Base-by-base conservation (phyloP, 2,113 vertebrate species). In the Aptenodytes forsteri region DNA sequence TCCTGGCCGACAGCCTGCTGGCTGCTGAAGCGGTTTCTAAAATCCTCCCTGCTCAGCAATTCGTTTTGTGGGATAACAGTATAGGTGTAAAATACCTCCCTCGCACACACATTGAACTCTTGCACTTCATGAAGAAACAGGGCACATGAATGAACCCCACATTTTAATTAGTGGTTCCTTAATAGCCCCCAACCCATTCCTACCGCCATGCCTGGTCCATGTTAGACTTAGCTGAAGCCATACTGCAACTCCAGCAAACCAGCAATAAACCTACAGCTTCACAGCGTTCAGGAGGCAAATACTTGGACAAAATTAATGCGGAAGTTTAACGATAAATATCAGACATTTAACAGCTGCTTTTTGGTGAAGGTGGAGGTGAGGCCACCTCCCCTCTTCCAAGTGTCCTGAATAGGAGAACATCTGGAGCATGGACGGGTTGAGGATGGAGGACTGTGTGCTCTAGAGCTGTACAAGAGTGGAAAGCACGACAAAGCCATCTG, bases 71-170 rank as follows among this genome's bases (percentile, higher is more conserved):
- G 75, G 61, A 8, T 25, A 26, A 13, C 25, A 13, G 88, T 30
- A 40, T 42, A 38, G 95, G 93, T 85, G 87, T 85, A 77, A 97
- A 96, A 82, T 26, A 82, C 94, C 90, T 86, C 30, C 73, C 83
- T 95, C 70, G 16, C 95, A 79, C 90, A 71, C 95, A 69, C 83
- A 4, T 26, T 64, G 92, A 91, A 18, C 71, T 62, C 76, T 78
- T 67, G 72, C 56, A 9, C 81, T 77, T 77, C 76, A 26, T 55
- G 75, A 95, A n/a, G 79, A 72, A 81, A 54, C 34, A 59, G 79
- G 81, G 50, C 58, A 70, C 72, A 4, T 11, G 36, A n/a, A 59
- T 9, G 32, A 88, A 49, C 34, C 5, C n/a, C 55, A 67, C 72
- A 61, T 89, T 89, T 56, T 27, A 55, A 34, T 70, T 82, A 59